Percentiles rank a stretch among this genome's conserved stretches.
Evolutionary conservation across 2,888 invertebrate species (phyloP).

Genomic region (Callyntrura guangdongensis): DNA sequence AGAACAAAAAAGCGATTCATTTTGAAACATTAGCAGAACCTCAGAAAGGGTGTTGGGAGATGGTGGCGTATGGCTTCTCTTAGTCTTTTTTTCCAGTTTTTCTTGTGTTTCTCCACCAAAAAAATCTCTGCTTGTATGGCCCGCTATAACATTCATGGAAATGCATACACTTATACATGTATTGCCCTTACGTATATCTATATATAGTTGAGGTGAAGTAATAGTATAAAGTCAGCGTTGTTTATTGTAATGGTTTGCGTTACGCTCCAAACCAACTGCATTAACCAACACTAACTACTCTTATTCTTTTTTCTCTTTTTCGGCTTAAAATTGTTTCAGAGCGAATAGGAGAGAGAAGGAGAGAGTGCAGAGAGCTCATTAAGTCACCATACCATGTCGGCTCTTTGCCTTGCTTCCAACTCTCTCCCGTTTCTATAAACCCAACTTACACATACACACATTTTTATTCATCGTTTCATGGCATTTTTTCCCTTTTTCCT

Average conservation of each 20-base stretch:
- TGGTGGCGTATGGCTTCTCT: slow-evolving; percentile 41
- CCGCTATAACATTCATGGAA: not conserved
- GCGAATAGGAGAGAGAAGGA: slow-evolving; percentile 13
- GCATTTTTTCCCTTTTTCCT: slow-evolving; percentile 12
- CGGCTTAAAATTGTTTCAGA: slow-evolving; percentile 30
- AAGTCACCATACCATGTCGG: slow-evolving; percentile 72
- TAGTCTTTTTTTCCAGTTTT: slow-evolving; percentile 46
- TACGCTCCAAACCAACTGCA: slow-evolving; percentile 70
- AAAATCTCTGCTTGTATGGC: slow-evolving; percentile 1
- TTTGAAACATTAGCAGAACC: not conserved
- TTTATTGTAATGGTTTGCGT: slow-evolving; percentile 75
- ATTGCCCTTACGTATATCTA: not conserved
- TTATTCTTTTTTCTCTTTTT: slow-evolving; percentile 20
- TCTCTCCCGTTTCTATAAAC: slow-evolving; percentile 11
- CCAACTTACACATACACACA: slow-evolving; percentile 17
- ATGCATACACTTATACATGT: not conserved
- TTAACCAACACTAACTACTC: slow-evolving; percentile 58
- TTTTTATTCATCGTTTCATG: slow-evolving; percentile 31
- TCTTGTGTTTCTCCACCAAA: slow-evolving; percentile 28
- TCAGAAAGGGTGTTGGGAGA: not conserved
- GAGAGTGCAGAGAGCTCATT: slow-evolving; percentile 69
- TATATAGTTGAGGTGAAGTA: slow-evolving; percentile 21
- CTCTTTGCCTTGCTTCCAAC: slow-evolving; percentile 23
- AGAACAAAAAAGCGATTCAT: not conserved
- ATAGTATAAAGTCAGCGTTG: slow-evolving; percentile 57